A percentile compares a stretch with the other conserved stretches of the same genome.
These are phyloP conservation scores for Aviceda subcristata DNA, from an alignment of 2,113 vertebrate genomes.

Conservation along the genomic window DNA sequence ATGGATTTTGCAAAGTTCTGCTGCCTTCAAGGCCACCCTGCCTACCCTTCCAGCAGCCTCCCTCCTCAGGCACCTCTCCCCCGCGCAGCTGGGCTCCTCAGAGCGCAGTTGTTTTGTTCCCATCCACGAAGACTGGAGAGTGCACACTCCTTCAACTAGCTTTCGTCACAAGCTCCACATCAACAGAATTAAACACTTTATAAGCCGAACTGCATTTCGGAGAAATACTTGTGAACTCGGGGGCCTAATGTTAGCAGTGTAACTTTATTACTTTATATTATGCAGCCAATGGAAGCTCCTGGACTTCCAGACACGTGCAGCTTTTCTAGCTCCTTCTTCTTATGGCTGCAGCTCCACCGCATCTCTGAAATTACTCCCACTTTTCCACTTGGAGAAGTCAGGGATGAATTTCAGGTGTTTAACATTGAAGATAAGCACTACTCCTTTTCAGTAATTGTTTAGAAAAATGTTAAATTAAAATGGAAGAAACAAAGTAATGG, in stretches of 20 bases:
- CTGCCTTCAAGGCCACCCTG: not conserved
- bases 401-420: not conserved
- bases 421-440: not conserved
- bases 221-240: not conserved
- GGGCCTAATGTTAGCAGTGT: not conserved
- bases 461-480: conserved; percentile 44
- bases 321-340: not conserved
- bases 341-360: not conserved
- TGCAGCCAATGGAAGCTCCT: not conserved
- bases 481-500: not conserved
- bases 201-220: not conserved
- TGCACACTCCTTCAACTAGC: not conserved
- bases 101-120: not conserved
- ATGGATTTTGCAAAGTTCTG: conserved; percentile 11
- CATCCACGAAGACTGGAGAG: not conserved
- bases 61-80: not conserved
- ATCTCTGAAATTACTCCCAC: not conserved
- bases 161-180: not conserved
- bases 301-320: not conserved
- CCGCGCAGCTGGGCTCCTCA: not conserved
- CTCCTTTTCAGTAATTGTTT: not conserved
- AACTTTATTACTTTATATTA: not conserved
- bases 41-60: not conserved
- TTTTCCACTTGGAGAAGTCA: not conserved
- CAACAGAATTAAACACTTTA: not conserved